These are phyloP conservation scores for Botia kubotai DNA, from an alignment of 2,797 vertebrate genomes.

Conservation along the genomic window DNA sequence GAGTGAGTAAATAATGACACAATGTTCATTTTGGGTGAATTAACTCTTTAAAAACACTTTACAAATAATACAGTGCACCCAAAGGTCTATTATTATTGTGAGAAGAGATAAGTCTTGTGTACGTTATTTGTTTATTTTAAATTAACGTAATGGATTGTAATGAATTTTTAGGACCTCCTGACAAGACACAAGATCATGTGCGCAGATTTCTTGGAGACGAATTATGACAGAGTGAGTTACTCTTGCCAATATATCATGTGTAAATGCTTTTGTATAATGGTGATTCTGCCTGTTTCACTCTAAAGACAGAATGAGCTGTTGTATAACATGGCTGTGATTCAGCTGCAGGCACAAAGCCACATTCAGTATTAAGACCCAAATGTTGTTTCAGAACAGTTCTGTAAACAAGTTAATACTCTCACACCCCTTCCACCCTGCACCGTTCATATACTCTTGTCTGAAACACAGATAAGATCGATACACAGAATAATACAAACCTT, in stretches of 20 bases:
- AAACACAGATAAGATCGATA: not conserved
- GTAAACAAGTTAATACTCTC: not conserved
- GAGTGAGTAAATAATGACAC: too few relatives aligned
- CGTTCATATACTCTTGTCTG: not conserved
- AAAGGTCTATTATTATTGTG: too few relatives aligned
- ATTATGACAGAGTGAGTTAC: conserved; percentile 79
- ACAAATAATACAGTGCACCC: too few relatives aligned
- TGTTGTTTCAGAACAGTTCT: not conserved
- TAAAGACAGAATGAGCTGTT: not conserved
- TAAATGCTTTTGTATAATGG: not conserved
- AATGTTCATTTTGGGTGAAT: too few relatives aligned
- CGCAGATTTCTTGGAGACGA: conserved; percentile 83
- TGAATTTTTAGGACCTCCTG: conserved; percentile 77
- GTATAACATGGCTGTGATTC: not conserved
- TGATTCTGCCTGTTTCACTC: not conserved
- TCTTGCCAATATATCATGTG: not conserved
- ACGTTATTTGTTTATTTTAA: too few relatives aligned
- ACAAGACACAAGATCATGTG: conserved; percentile 85
- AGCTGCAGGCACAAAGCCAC: conserved; percentile 1
- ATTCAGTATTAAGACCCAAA: not conserved
- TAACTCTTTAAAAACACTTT: too few relatives aligned
- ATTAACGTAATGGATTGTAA: too few relatives aligned
- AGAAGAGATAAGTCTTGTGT: too few relatives aligned
- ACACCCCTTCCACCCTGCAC: not conserved
- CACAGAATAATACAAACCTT: too few relatives aligned